Evolutionary conservation across 2,888 invertebrate genomes (phyloP), one percentile per base, ranked within the genome.

Genomic region (Apodemia mormo): DNA sequence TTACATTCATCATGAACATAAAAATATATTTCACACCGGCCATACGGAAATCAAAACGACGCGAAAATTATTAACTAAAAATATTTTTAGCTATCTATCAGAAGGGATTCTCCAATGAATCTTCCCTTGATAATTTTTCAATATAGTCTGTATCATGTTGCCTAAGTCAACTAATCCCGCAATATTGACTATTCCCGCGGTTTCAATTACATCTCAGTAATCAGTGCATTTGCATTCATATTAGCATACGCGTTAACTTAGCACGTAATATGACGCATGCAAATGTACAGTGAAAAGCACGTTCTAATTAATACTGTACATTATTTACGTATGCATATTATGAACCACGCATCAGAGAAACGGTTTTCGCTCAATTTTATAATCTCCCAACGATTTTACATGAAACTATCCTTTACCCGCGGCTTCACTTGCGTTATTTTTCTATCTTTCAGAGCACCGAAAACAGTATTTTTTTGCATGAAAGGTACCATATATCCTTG

Each of bases 191-290:
- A 6, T n/a, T n/a, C 45, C n/a, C 14, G 61, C 61, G 61, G 61
- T 61, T 61, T 61, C 61, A 30, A 61, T 61, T 30, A 33, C 33
- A 61, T 29, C 56, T 33, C 29, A 33, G 30, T 61, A 61, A 61
- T 61, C 61, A 33, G 33, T 33, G 33, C 30, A 61, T 61, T 61
- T 33, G 61, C 61, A 61, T 61, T 61, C 61, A 37, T 61, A 61
- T 61, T 61, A 61, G 14, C 61, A 37, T 33, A 10, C 61, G 61
- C 61, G 61, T 30, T 33, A 52, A 52, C 52, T 52, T 52, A 33
- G 37, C 6, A 61, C 14, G 29, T 61, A 37, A 61, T 61, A 37
- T 8, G 61, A 61, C 61, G 33, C 37, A 61, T 61, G 61, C 61
- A 7, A 61, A 61, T 61, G 61, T 37, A 33, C 37, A 61, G 7